Percentiles rank a stretch among this genome's conserved stretches.
These are phyloP conservation scores for Oostethus manadensis DNA, from an alignment of 2,113 vertebrate species.

Conservation along the genomic window DNA sequence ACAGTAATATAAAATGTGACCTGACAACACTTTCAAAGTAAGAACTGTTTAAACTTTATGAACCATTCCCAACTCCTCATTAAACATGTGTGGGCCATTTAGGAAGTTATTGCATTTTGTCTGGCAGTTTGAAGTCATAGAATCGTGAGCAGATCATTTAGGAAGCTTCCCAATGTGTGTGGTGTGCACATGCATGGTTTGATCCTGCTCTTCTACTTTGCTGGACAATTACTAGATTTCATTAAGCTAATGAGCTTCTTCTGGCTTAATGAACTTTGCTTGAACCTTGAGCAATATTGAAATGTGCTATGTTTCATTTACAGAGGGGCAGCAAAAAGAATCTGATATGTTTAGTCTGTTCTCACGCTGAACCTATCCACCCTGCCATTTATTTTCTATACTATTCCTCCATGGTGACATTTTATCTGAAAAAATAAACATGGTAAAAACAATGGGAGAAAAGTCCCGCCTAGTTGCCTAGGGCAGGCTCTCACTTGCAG, in stretches of 20 bases:
- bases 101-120: slow-evolving; percentile 33
- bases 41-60: slow-evolving; percentile 24
- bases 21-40: slow-evolving; percentile 15
- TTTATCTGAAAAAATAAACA: no score
- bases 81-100: slow-evolving; percentile 36
- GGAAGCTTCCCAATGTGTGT: slow-evolving; percentile 20
- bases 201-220: slow-evolving; percentile 11
- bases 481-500: no score
- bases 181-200: slow-evolving; percentile 11
- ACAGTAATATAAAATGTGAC: no score
- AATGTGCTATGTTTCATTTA: slow-evolving; percentile 16
- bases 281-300: slow-evolving; percentile 16
- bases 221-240: slow-evolving; percentile 23
- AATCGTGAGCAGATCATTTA: slow-evolving; percentile 22
- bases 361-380: no score
- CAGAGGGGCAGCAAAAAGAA: slow-evolving; percentile 1
- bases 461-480: no score
- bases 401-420: no score
- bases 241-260: slow-evolving; percentile 41
- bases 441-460: no score
- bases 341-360: not conserved
- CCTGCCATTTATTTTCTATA: no score
- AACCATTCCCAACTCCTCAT: slow-evolving; percentile 22
- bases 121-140: slow-evolving; percentile 37
- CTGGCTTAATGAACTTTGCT: slow-evolving; percentile 36